phyloP scores from a whole-genome alignment of 92 coral and sea anemone genomes.

The Anthopleura xanthogrammica region DNA sequence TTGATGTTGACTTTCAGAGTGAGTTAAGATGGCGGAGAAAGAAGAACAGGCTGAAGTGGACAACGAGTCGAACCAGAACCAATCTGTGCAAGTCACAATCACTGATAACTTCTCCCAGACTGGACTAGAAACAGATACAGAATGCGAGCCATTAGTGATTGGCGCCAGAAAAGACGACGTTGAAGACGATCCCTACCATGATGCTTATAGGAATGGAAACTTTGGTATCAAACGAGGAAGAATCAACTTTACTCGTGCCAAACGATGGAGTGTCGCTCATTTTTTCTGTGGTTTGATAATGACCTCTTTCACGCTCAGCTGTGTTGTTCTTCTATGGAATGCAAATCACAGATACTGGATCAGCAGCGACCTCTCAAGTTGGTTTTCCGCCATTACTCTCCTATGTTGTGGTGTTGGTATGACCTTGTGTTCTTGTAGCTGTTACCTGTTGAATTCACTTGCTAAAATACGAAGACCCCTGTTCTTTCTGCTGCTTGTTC shows the following conservation, averaged over 20 bases:
- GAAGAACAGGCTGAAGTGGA: too few relatives aligned
- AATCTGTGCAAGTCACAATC: too few relatives aligned
- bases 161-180: background rate
- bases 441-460: background rate
- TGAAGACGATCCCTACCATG: background rate
- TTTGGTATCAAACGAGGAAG: too few relatives aligned
- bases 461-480: background rate
- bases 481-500: too few relatives aligned
- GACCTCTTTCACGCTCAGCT: background rate
- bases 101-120: background rate
- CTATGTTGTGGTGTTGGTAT: background rate
- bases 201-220: too few relatives aligned
- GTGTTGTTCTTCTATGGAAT: background rate
- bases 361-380: background rate
- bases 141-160: conserved; percentile 12
- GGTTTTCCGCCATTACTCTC: background rate
- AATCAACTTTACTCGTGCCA: too few relatives aligned
- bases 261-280: too few relatives aligned
- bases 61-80: too few relatives aligned
- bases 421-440: background rate
- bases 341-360: conserved; percentile 8
- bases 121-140: background rate
- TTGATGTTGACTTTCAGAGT: too few relatives aligned
- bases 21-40: too few relatives aligned
- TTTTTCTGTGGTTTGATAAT: too few relatives aligned